These are phyloP conservation scores for Knipowitschia caucasica DNA, from an alignment of 2,797 vertebrate species.

Conservation along the genomic window DNA sequence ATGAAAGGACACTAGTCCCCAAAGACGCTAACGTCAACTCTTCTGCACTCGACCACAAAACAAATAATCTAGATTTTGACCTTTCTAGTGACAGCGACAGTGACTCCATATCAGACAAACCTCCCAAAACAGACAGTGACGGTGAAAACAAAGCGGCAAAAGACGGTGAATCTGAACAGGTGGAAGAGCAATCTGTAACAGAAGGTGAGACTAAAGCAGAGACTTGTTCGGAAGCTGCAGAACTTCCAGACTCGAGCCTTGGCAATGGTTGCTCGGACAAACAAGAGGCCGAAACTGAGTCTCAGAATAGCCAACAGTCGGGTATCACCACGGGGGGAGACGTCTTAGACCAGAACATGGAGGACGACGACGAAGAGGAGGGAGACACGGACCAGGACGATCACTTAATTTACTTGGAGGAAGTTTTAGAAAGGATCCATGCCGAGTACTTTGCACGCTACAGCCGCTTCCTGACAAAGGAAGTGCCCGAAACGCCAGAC, in stretches of 20 bases:
- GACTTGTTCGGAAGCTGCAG: conserved; percentile 34
- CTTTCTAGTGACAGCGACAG: conserved; percentile 91
- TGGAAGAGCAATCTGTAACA: conserved; percentile 35
- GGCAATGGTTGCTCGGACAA: conserved; percentile 85
- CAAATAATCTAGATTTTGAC: conserved; percentile 87
- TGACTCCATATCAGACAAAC: conserved; percentile 70
- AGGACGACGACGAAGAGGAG: conserved; percentile 85
- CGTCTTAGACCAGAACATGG: conserved; percentile 91
- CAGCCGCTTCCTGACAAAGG: conserved; percentile 80
- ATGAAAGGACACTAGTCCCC: conserved; percentile 37
- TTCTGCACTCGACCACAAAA: conserved; percentile 30
- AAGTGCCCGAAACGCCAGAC: conserved; percentile 81
- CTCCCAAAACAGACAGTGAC: conserved; percentile 49
- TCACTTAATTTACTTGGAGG: conserved; percentile 94
- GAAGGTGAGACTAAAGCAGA: conserved; percentile 51
- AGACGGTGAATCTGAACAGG: conserved; percentile 29
- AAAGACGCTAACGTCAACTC: conserved; percentile 42
- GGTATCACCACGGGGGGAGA: conserved; percentile 92
- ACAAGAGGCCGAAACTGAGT: conserved; percentile 91
- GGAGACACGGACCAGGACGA: conserved; percentile 86
- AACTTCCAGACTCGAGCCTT: conserved; percentile 80
- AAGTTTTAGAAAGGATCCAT: conserved; percentile 89
- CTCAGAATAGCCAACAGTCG: conserved; percentile 94
- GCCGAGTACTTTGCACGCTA: conserved; percentile 89
- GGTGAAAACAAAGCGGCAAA: conserved; percentile 35